Evolutionary conservation across 2,113 vertebrate species (phyloP).

Genomic region (Petromus typicus): DNA sequence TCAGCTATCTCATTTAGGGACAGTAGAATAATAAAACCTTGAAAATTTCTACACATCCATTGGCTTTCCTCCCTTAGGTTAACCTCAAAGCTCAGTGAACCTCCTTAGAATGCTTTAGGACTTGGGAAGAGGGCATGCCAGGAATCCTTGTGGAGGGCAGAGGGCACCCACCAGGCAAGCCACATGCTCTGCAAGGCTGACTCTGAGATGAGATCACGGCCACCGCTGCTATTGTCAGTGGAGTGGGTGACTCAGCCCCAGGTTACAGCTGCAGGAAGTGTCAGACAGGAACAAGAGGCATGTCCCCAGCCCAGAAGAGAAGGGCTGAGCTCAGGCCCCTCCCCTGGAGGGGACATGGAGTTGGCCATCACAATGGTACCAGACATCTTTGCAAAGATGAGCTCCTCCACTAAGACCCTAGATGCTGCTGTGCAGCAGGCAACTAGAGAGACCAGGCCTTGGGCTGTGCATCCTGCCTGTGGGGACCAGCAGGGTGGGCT

Average conservation of each 20-base stretch:
- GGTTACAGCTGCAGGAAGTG: background rate
- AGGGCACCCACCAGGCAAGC: background rate
- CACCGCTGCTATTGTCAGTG: too few relatives aligned
- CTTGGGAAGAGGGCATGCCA: background rate
- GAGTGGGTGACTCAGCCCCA: background rate
- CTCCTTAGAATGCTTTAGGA: background rate
- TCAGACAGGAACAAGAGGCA: background rate
- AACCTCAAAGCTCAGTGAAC: background rate
- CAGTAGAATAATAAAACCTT: background rate
- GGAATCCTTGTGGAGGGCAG: background rate
- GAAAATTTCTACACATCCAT: background rate
- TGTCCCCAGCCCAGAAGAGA: fast-evolving
- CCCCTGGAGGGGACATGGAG: fast-evolving
- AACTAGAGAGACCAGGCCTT: background rate
- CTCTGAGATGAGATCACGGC: background rate
- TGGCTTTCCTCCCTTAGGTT: background rate
- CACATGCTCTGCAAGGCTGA: fast-evolving
- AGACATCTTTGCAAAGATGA: too few relatives aligned
- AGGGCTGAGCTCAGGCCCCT: too few relatives aligned
- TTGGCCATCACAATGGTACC: fast-evolving
- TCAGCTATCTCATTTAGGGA: background rate
- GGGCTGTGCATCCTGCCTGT: background rate
- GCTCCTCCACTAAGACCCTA: background rate
- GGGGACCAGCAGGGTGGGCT: background rate
- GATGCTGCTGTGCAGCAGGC: fast-evolving